These are phyloP conservation scores for Sarcophaga rosellei DNA, from an alignment of 2,888 invertebrate species.

Conservation along the genomic window DNA sequence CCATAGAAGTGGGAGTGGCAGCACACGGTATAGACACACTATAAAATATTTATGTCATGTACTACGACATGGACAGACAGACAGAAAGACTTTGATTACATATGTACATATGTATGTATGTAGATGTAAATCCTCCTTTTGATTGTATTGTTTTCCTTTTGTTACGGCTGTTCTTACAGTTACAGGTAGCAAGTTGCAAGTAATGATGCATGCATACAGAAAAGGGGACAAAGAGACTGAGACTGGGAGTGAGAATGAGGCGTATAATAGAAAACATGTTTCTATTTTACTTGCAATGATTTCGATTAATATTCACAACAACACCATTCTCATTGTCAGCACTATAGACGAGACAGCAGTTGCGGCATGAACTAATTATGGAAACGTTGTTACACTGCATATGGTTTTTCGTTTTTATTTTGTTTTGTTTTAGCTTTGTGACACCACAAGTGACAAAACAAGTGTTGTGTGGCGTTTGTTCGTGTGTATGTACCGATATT, in stretches of 20 bases:
- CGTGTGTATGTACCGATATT: constrained; percentile 31
- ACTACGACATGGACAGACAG: constrained; percentile 8
- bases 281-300: constrained; percentile 40
- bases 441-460: constrained; percentile 42
- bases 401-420: constrained; percentile 45
- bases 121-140: constrained; percentile 54
- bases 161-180: neutral
- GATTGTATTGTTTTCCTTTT: neutral
- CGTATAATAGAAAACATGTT: constrained; percentile 61
- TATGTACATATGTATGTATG: too few species aligned
- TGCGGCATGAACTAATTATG: constrained; percentile 65
- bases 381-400: constrained; percentile 60
- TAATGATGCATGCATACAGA: neutral
- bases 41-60: constrained; percentile 44
- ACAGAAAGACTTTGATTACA: constrained; percentile 47
- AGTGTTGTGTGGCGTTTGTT: constrained; percentile 27
- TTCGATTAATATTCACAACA: constrained; percentile 9
- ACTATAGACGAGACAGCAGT: constrained; percentile 20
- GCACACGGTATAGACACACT: neutral
- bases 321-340: neutral
- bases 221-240: neutral
- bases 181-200: neutral
- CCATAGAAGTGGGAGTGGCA: constrained; percentile 59
- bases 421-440: neutral
- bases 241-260: constrained; percentile 23